These are phyloP conservation scores for Pherbina coryleti DNA, from an alignment of 2,888 invertebrate species.

Conservation along the genomic window DNA sequence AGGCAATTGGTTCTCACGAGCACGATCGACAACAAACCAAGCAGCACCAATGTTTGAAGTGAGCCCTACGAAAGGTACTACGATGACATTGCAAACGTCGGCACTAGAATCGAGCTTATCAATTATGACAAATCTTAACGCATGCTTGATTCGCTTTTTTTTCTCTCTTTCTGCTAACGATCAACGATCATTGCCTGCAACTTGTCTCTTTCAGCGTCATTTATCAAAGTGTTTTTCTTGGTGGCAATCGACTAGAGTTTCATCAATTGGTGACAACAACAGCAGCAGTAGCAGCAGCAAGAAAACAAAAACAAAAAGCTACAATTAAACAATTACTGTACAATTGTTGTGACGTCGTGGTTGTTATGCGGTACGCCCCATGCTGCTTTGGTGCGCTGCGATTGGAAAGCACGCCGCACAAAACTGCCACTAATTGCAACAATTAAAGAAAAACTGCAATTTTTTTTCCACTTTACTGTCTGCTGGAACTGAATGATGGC, in stretches of 20 bases:
- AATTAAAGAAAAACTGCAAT: not conserved
- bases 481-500: too few relatives aligned
- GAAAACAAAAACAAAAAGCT: conserved; percentile 5
- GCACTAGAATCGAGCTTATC: conserved; percentile 55
- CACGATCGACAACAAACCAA: conserved; percentile 27
- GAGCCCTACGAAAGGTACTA: not conserved
- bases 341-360: conserved; percentile 5
- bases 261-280: conserved; percentile 32
- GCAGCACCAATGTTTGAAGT: not conserved
- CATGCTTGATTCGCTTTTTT: conserved; percentile 58
- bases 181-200: not conserved
- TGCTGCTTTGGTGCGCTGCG: not conserved
- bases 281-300: not conserved
- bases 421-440: not conserved
- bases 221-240: conserved; percentile 1
- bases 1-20: conserved; percentile 38
- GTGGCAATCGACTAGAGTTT: not conserved
- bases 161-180: not conserved
- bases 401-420: not conserved
- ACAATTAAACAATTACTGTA: conserved; percentile 32
- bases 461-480: too few relatives aligned
- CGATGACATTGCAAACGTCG: not conserved
- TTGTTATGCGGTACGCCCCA: conserved; percentile 8
- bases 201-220: conserved; percentile 27
- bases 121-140: conserved; percentile 70